Base-by-base conservation (phyloP, 2,113 vertebrate species). In the Eretmochelys imbricata region DNA sequence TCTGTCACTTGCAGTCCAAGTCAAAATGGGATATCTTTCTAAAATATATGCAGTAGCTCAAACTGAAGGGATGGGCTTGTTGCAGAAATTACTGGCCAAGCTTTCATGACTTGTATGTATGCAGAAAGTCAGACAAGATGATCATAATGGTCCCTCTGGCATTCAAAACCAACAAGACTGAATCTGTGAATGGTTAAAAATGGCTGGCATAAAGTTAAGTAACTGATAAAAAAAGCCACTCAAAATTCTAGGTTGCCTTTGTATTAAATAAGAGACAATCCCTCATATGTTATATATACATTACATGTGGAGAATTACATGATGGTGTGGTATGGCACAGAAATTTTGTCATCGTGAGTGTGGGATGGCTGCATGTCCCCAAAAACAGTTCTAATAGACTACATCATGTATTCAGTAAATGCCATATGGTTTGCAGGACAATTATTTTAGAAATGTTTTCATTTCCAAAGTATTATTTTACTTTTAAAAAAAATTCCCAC, bases 311-410 rank as follows among this genome's bases (percentile, higher is more conserved):
- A 89, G 42, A 27, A 31, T 72, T 14, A 84, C 1, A 42, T 1
- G 6, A 57, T 9, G 48, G 86, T 29, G 22, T 13, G 54, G 81
- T 48, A 78, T 78, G 38, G 25, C 27, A 46, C 19, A 29, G 42
- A 78, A 57, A 20, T 79, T 35, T 83, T 1, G 91, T 38, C 5
- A 82, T 65, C 54, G 42, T 20, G 84, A 85, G 72, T 22, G 92
- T 2, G 5, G 55, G 42, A 4, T 38, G 17, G 48, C 16, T 46
- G 42, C 42, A 48, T 27, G 10, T 75, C 75, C 89, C 50, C 51
- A 5, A 96, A 84, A 80, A 91, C 89, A 51, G 88, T 88, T 14
- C 59, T 84, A 89, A 12, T 50, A 91, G 88, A 84, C 84, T 90
- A 65, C 35, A 69, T 46, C 25, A 14, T 75, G 72, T 83, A 13